Evolutionary conservation across 1,140 invertebrate species (phyloP).

Genomic region (Holotrichia oblita): DNA sequence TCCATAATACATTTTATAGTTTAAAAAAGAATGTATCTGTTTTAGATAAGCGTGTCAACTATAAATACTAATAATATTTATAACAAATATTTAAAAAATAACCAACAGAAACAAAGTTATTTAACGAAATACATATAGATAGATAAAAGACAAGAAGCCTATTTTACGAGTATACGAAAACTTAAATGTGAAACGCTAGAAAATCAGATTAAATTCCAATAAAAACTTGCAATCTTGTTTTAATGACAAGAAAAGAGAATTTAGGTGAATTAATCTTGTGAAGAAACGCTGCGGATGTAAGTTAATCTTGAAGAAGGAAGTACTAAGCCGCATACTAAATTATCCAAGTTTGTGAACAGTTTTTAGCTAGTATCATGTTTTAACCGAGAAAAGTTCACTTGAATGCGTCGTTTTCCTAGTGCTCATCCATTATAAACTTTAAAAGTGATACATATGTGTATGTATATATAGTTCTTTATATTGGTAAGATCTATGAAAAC

Average conservation of each 20-base stretch:
- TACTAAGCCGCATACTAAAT: neutral
- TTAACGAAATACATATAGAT: too few relatives aligned
- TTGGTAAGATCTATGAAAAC: too few relatives aligned
- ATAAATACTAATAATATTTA: too few relatives aligned
- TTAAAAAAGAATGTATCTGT: too few relatives aligned
- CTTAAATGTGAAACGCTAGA: too few relatives aligned
- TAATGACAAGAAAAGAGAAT: neutral
- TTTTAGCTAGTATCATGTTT: constrained; percentile 1
- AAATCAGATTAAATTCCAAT: neutral
- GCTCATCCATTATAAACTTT: neutral
- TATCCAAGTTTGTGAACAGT: neutral
- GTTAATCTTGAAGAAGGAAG: neutral
- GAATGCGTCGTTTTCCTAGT: neutral
- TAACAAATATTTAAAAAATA: too few relatives aligned
- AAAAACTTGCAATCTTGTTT: constrained; percentile 2
- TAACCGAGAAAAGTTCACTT: neutral
- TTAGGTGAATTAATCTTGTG: neutral
- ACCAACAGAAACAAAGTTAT: too few relatives aligned
- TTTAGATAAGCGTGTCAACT: too few relatives aligned
- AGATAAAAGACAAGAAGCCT: too few relatives aligned
- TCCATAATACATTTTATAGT: too few relatives aligned
- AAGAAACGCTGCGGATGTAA: neutral
- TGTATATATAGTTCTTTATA: too few relatives aligned
- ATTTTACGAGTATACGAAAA: too few relatives aligned
- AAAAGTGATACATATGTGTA: neutral